These are phyloP conservation scores for Heterochromis multidens DNA, from an alignment of 2,113 vertebrate species.

Conservation along the genomic window DNA sequence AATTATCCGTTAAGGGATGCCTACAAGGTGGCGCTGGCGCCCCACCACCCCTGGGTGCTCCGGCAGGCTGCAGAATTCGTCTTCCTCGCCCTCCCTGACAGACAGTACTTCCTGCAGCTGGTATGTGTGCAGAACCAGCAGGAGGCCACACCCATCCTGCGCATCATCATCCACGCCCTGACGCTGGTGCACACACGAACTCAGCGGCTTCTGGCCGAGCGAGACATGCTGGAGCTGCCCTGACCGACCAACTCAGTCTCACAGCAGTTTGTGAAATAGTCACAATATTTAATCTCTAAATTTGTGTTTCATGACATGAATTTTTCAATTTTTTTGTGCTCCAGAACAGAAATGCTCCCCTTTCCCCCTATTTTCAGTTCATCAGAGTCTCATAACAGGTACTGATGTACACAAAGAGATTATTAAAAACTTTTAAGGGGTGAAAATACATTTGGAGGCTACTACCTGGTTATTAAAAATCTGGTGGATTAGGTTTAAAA, in stretches of 20 bases:
- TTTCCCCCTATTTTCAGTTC: too few relatives aligned
- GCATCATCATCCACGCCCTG: constrained; percentile 51
- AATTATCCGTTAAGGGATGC: constrained; percentile 60
- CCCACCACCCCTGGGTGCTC: constrained; percentile 81
- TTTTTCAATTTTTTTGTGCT: background rate
- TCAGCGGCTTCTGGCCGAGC: constrained; percentile 36
- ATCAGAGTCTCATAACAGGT: too few relatives aligned
- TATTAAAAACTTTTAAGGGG: too few relatives aligned
- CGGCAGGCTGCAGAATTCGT: constrained; percentile 76
- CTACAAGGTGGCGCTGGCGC: constrained; percentile 76
- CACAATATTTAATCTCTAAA: background rate
- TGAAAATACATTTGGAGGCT: too few relatives aligned
- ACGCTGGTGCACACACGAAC: constrained; percentile 39
- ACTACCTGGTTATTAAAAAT: too few relatives aligned
- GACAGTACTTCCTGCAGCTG: constrained; percentile 70
- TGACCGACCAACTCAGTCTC: background rate
- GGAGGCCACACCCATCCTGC: constrained; percentile 62
- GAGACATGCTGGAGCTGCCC: constrained; percentile 58
- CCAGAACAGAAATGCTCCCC: too few relatives aligned
- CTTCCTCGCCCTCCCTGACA: constrained; percentile 77
- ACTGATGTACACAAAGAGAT: too few relatives aligned
- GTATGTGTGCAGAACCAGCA: constrained; percentile 64
- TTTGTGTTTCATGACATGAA: background rate
- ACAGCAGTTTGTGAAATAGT: background rate
- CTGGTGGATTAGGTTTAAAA: background rate